Conservation (phyloP, 2,888 invertebrate species). For the Drosophila suboccidentalis region DNA sequence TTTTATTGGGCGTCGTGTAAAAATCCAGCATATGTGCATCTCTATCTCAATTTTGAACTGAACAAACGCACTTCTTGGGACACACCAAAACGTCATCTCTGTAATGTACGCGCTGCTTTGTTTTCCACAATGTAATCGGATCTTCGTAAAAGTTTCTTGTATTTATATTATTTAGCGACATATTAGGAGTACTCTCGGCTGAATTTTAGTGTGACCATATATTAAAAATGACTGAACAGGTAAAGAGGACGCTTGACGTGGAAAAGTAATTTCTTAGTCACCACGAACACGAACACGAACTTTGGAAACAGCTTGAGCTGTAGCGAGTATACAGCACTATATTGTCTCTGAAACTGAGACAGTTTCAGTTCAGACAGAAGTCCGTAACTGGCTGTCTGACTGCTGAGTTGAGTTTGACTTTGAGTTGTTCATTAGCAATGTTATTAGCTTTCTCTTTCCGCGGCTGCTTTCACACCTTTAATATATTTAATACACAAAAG, state of each 20-base stretch:
- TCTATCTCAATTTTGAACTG: not conserved
- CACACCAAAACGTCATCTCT: constrained; percentile 60
- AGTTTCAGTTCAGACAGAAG: constrained; percentile 8
- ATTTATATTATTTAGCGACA: constrained; percentile 78
- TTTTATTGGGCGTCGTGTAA: too few species aligned
- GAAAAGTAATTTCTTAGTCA: not conserved
- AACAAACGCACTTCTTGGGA: constrained; percentile 59
- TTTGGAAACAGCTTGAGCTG: constrained; percentile 2
- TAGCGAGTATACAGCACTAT: constrained; percentile 29
- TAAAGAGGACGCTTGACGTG: not conserved
- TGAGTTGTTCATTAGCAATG: constrained; percentile 67
- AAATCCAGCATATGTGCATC: not conserved
- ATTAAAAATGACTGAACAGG: constrained; percentile 1
- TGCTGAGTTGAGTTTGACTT: constrained; percentile 37
- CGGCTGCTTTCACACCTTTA: constrained; percentile 21
- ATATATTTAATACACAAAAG: constrained; percentile 25
- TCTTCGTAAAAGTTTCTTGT: constrained; percentile 58
- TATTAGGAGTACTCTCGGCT: constrained; percentile 29
- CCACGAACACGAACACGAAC: constrained; percentile 1
- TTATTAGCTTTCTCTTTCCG: constrained; percentile 52
- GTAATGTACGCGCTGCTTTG: constrained; percentile 82
- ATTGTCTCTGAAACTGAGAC: constrained; percentile 28
- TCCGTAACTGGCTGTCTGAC: constrained; percentile 34
- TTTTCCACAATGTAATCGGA: constrained; percentile 74
- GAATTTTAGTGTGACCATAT: not conserved